phyloP scores from a whole-genome alignment of 1,140 invertebrate genomes.

The Conus betulinus region DNA sequence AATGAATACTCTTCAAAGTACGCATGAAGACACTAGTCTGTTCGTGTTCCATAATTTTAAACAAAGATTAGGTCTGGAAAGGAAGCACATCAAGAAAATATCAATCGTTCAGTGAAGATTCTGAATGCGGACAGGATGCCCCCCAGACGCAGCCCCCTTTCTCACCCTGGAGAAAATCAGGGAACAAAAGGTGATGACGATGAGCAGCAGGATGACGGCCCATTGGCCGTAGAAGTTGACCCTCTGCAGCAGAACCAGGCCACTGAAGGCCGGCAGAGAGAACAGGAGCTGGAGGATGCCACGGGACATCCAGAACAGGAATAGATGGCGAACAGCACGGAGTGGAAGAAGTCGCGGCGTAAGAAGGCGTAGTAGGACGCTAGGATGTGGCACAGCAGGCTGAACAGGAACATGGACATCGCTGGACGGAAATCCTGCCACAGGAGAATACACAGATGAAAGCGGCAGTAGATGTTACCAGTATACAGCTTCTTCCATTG shows the following conservation, averaged over 20 bases:
- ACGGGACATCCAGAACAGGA: slow-evolving; percentile 58
- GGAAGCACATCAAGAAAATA: no score
- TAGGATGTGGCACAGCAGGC: slow-evolving; percentile 54
- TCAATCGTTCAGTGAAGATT: no score
- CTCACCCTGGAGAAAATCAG: slow-evolving; percentile 35
- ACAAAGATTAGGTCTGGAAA: no score
- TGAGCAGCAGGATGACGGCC: slow-evolving; percentile 50
- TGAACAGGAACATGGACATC: slow-evolving; percentile 56
- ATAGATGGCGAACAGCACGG: slow-evolving; percentile 55
- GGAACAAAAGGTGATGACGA: slow-evolving; percentile 52
- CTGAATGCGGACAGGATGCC: no score
- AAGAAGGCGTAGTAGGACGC: slow-evolving; percentile 64
- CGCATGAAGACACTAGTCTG: no score
- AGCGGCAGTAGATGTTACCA: background rate
- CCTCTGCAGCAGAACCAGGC: slow-evolving; percentile 20
- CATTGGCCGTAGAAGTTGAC: slow-evolving; percentile 62
- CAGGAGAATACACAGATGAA: background rate
- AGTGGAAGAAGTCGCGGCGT: slow-evolving; percentile 61
- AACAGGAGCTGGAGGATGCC: slow-evolving; percentile 46
- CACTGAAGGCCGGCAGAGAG: slow-evolving; percentile 36
- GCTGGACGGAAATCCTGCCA: slow-evolving; percentile 53
- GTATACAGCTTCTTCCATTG: no score
- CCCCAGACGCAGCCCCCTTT: background rate
- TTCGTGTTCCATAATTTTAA: no score
- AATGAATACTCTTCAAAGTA: no score